These are phyloP conservation scores for Ataeniobius toweri DNA, from an alignment of 2,797 vertebrate genomes.

Conservation along the genomic window DNA sequence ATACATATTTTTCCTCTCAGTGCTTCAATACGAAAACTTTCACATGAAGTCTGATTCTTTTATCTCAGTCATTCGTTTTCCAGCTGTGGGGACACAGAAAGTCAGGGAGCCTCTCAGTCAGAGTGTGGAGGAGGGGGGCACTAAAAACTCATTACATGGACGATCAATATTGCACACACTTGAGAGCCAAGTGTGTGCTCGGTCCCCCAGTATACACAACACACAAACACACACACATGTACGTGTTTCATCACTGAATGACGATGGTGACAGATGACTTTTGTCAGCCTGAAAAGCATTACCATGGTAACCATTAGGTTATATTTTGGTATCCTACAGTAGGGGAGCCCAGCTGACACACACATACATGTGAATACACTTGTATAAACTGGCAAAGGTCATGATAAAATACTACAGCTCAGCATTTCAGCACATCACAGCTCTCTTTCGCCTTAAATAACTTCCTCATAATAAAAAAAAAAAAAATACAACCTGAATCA, in stretches of 20 bases:
- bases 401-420: slow-evolving; percentile 33
- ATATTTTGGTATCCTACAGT: slow-evolving; percentile 56
- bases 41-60: slow-evolving; percentile 51
- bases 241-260: slow-evolving; percentile 49
- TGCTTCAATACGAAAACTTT: slow-evolving; percentile 12
- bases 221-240: slow-evolving; percentile 36
- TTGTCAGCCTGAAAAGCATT: slow-evolving; percentile 74
- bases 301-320: slow-evolving; percentile 75
- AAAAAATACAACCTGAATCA: neutral
- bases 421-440: slow-evolving; percentile 31
- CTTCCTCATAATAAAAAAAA: neutral
- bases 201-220: slow-evolving; percentile 28
- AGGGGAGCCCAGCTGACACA: slow-evolving; percentile 35
- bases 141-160: slow-evolving; percentile 82
- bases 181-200: slow-evolving; percentile 45
- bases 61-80: slow-evolving; percentile 48
- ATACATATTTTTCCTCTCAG: slow-evolving; percentile 9
- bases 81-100: slow-evolving; percentile 32
- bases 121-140: slow-evolving; percentile 71
- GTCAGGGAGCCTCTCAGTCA: slow-evolving; percentile 56
- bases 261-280: slow-evolving; percentile 74
- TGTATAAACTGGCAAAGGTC: slow-evolving; percentile 57
- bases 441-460: neutral
- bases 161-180: slow-evolving; percentile 79
- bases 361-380: slow-evolving; percentile 26